Percentiles rank a stretch among this genome's conserved stretches.
phyloP scores from a whole-genome alignment of 2,797 vertebrate species.

The Gymnothorax reevesii region DNA sequence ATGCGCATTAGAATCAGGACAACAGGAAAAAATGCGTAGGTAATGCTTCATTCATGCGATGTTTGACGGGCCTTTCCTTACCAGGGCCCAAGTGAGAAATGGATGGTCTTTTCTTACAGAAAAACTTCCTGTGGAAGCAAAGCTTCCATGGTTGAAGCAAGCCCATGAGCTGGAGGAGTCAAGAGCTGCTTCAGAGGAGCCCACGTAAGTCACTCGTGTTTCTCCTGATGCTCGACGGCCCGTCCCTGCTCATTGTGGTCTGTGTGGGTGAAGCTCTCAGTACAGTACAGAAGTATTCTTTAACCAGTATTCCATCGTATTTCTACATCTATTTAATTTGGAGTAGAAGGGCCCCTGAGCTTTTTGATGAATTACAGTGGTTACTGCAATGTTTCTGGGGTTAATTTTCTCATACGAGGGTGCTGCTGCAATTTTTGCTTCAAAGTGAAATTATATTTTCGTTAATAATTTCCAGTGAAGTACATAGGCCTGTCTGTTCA shows the following conservation, averaged over 20 bases:
- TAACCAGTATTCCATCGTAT: constrained; percentile 1
- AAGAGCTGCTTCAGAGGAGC: constrained; percentile 79
- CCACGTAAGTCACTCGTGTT: constrained; percentile 76
- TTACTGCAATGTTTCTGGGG: background rate
- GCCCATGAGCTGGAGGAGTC: constrained; percentile 87
- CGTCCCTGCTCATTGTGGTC: background rate
- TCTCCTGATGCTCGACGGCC: background rate
- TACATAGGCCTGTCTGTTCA: constrained; percentile 58
- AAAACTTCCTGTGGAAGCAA: constrained; percentile 85
- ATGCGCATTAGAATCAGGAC: background rate
- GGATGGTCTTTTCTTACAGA: constrained; percentile 66
- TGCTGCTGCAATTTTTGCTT: constrained; percentile 43
- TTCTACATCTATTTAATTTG: background rate
- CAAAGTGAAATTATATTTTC: constrained; percentile 43
- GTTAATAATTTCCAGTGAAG: constrained; percentile 51
- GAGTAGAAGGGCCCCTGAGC: background rate
- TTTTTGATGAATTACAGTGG: constrained; percentile 17
- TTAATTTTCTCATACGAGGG: constrained; percentile 25
- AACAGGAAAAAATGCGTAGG: background rate
- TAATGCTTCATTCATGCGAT: background rate
- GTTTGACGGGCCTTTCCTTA: background rate
- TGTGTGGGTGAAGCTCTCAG: background rate
- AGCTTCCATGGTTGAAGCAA: constrained; percentile 87
- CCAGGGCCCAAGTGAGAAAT: background rate
- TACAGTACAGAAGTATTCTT: background rate